Evolutionary conservation across 2,888 invertebrate genomes (phyloP).

Genomic region (Caenorhabditis zanzibari): DNA sequence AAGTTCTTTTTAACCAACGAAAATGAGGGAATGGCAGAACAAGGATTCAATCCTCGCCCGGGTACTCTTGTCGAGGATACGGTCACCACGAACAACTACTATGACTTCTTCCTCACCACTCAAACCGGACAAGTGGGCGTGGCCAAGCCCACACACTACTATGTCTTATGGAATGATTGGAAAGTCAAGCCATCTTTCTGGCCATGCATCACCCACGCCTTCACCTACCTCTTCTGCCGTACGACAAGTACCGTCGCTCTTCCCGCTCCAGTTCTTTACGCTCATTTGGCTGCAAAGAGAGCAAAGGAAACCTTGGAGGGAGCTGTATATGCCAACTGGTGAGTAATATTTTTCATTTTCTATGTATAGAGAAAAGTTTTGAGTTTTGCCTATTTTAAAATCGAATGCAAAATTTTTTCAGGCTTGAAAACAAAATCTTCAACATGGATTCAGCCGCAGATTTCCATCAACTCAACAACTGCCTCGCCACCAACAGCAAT

Average conservation of each 20-base stretch:
- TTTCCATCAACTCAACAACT: background rate
- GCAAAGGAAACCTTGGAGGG: slow-evolving; percentile 61
- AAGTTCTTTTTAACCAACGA: slow-evolving; percentile 45
- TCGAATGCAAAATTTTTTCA: no score
- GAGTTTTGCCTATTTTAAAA: no score
- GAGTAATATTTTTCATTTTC: background rate
- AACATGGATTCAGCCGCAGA: background rate
- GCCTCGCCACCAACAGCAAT: background rate
- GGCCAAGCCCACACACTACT: slow-evolving; percentile 88
- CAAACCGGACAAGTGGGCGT: slow-evolving; percentile 81
- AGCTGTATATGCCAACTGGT: background rate
- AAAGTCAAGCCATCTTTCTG: slow-evolving; percentile 86
- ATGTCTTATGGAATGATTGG: slow-evolving; percentile 90
- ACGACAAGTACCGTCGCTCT: slow-evolving; percentile 87
- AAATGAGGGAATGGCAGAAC: background rate
- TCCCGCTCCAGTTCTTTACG: slow-evolving; percentile 84
- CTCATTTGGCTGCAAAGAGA: slow-evolving; percentile 68
- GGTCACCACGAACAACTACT: slow-evolving; percentile 69
- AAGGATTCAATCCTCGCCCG: slow-evolving; percentile 72
- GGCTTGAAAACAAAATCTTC: background rate
- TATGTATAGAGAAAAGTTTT: no score
- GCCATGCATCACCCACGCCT: slow-evolving; percentile 86
- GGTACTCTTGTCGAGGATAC: slow-evolving; percentile 79
- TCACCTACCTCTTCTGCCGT: slow-evolving; percentile 92
- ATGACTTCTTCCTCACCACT: slow-evolving; percentile 79